Conservation (phyloP, 2,888 invertebrate species). For the Leptinotarsa rubiginosa region DNA sequence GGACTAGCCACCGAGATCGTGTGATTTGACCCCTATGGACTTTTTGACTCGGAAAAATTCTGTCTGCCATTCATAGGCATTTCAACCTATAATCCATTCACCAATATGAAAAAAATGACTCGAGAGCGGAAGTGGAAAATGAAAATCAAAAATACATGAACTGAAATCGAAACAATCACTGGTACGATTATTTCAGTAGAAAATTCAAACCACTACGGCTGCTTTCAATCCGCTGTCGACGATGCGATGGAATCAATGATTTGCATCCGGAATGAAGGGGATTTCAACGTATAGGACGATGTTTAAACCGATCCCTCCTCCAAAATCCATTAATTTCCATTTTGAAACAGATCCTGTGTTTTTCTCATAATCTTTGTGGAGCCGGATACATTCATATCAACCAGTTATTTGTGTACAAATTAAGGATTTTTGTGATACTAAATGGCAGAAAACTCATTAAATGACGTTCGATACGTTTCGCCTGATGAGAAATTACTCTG, state of each 20-base stretch:
- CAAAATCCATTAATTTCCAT: background rate
- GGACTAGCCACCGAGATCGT: no score
- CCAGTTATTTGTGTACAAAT: background rate
- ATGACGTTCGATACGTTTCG: background rate
- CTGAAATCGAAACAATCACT: no score
- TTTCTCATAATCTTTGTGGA: conserved; percentile 2
- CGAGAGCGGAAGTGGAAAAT: no score
- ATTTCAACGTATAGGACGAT: background rate
- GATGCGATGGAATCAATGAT: conserved; percentile 8
- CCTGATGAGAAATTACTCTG: no score
- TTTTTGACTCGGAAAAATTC: no score
- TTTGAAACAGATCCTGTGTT: background rate
- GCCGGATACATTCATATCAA: background rate
- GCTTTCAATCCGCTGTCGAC: background rate
- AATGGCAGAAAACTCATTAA: background rate
- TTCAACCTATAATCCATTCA: no score
- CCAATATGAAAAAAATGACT: no score
- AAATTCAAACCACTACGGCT: no score
- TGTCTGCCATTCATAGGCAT: no score
- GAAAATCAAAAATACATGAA: no score
- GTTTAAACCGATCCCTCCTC: background rate
- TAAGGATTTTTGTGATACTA: background rate
- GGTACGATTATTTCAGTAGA: no score
- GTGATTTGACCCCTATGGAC: no score
- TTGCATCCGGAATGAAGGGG: background rate